Evolutionary conservation across 2,888 invertebrate species (phyloP).

Genomic region (Temnothorax ravouxi): DNA sequence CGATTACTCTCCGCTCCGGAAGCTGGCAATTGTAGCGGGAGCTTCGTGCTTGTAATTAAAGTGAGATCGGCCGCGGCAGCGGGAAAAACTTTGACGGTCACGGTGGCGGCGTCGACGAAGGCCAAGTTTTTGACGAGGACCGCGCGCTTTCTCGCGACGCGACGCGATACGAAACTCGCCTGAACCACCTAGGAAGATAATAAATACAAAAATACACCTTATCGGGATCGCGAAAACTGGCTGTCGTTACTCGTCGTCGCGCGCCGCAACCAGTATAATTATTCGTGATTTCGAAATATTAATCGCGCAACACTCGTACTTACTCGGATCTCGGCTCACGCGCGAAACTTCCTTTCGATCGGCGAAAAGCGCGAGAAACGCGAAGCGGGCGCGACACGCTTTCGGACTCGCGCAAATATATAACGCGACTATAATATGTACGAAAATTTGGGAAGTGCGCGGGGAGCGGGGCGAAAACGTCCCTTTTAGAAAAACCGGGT

Average conservation of each 20-base stretch:
- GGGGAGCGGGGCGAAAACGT: too few relatives aligned
- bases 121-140: slow-evolving; percentile 38
- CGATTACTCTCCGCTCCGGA: slow-evolving; percentile 57
- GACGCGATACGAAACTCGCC: not conserved
- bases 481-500: too few relatives aligned
- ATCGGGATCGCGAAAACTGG: slow-evolving; percentile 5
- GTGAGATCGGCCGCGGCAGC: slow-evolving; percentile 63
- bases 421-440: too few relatives aligned
- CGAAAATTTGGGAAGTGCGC: too few relatives aligned
- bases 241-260: not conserved
- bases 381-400: too few relatives aligned
- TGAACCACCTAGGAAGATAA: too few relatives aligned
- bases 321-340: too few relatives aligned
- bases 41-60: slow-evolving; percentile 73
- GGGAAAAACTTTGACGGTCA: slow-evolving; percentile 22
- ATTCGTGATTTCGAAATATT: slow-evolving; percentile 33
- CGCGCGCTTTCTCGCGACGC: not conserved
- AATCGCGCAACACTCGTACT: slow-evolving; percentile 26
- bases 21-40: slow-evolving; percentile 71
- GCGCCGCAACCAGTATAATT: slow-evolving; percentile 16
- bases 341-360: too few relatives aligned
- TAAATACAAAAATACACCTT: slow-evolving; percentile 10
- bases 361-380: too few relatives aligned
- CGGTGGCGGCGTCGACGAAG: not conserved
- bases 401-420: too few relatives aligned